Evolutionary conservation across 2,888 invertebrate species (phyloP).

Genomic region (Clivina fossor): DNA sequence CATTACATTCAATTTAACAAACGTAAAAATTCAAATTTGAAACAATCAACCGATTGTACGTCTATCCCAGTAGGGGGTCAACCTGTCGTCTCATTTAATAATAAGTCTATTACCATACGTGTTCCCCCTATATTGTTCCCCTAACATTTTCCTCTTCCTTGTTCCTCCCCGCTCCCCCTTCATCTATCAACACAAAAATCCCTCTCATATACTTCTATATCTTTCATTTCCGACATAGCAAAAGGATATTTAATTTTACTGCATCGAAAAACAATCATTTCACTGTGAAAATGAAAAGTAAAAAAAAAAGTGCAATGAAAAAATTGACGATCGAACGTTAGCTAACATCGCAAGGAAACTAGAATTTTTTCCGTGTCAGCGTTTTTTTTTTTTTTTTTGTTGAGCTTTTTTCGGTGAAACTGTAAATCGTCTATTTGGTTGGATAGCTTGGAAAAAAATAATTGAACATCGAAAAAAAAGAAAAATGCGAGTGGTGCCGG

Average conservation of each 20-base stretch:
- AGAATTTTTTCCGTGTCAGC: conserved; percentile 18
- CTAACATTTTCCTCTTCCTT: conserved; percentile 11
- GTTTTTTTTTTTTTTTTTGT: conserved; percentile 8
- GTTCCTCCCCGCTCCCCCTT: background rate
- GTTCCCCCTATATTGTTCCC: conserved; percentile 14
- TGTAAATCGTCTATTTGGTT: conserved; percentile 24
- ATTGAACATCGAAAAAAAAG: conserved; percentile 27
- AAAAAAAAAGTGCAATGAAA: background rate
- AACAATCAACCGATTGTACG: conserved; percentile 19
- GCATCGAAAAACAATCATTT: conserved; percentile 28
- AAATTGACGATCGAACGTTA: background rate
- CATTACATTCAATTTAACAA: conserved; percentile 5
- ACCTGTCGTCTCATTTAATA: conserved; percentile 32
- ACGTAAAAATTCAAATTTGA: conserved; percentile 22
- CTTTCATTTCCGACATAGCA: conserved; percentile 24
- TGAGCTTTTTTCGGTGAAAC: conserved; percentile 4
- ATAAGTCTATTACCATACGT: conserved; percentile 24
- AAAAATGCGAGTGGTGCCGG: conserved; percentile 14
- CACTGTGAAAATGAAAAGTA: conserved; percentile 16
- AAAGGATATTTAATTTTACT: conserved; percentile 28
- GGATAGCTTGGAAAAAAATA: conserved; percentile 20
- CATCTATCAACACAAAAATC: background rate
- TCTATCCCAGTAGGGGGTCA: conserved; percentile 24
- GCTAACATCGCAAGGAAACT: background rate
- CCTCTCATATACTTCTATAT: conserved; percentile 5